Evolutionary conservation across 2,797 vertebrate species (phyloP).

Genomic region (Spea hammondii): DNA sequence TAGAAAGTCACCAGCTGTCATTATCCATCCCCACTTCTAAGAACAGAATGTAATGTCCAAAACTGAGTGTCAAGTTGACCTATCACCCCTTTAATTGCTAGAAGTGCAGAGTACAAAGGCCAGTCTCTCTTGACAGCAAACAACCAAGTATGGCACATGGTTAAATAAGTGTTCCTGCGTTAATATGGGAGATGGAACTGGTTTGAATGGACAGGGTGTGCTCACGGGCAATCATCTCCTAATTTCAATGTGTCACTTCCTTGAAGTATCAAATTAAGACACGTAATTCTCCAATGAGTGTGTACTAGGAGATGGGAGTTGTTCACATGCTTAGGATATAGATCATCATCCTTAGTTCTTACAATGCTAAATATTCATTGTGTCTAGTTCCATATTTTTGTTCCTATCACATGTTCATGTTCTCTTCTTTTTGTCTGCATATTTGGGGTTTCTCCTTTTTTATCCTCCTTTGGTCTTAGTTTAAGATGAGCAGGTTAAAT

Average conservation of each 20-base stretch:
- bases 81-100: not conserved
- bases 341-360: no score
- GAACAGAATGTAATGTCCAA: conserved; percentile 10
- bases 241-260: not conserved
- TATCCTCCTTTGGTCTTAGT: no score
- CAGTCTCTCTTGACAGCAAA: not conserved
- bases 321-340: not conserved
- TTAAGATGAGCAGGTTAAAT: no score
- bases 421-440: not conserved
- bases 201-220: not conserved
- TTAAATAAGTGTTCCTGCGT: not conserved
- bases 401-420: not conserved
- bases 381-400: not conserved
- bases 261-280: not conserved
- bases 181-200: not conserved
- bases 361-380: no score
- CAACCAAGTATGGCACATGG: not conserved
- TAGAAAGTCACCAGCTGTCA: conserved; percentile 33
- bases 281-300: conserved; percentile 8
- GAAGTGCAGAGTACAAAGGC: not conserved
- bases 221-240: conserved; percentile 1
- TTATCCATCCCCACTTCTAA: not conserved
- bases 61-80: not conserved
- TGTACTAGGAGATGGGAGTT: not conserved
- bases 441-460: not conserved